These are phyloP conservation scores for Drosophila navojoa DNA, from an alignment of 1,140 invertebrate genomes.

Conservation along the genomic window DNA sequence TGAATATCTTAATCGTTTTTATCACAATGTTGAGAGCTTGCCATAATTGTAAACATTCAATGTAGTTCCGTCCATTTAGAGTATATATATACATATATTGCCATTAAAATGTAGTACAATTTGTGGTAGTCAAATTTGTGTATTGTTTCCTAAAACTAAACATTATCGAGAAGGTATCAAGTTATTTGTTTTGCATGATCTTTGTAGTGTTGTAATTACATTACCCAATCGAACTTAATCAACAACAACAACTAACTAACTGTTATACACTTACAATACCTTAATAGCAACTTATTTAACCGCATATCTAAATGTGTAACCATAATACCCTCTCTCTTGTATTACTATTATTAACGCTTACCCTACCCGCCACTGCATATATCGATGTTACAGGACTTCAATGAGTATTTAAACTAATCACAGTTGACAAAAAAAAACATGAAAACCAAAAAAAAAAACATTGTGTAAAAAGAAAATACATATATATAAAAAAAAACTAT, in stretches of 20 bases:
- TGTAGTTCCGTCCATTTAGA: conserved; percentile 47
- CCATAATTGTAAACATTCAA: conserved; percentile 61
- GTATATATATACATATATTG: conserved; percentile 24
- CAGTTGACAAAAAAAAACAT: conserved; percentile 3
- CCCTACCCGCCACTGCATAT: conserved; percentile 82
- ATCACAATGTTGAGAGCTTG: conserved; percentile 75
- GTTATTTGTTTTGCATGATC: conserved; percentile 75
- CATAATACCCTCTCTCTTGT: conserved; percentile 79
- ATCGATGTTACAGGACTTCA: conserved; percentile 83
- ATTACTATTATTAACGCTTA: conserved; percentile 76
- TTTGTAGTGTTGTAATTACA: conserved; percentile 56
- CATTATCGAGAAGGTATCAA: conserved; percentile 43
- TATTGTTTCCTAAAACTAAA: conserved; percentile 19
- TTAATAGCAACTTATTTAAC: conserved; percentile 25
- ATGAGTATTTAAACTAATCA: conserved; percentile 83
- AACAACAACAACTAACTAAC: conserved; percentile 56
- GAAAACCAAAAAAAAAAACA: background rate
- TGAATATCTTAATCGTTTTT: conserved; percentile 40
- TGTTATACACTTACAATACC: conserved; percentile 3
- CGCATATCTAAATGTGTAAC: conserved; percentile 75
- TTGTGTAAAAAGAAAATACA: background rate
- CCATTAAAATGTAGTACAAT: conserved; percentile 51
- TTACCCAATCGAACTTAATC: conserved; percentile 7
- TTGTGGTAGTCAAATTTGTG: conserved; percentile 38
- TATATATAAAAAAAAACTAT: background rate